Evolutionary conservation across 2,113 vertebrate genomes (phyloP).

Genomic region (Synodontis membranacea): DNA sequence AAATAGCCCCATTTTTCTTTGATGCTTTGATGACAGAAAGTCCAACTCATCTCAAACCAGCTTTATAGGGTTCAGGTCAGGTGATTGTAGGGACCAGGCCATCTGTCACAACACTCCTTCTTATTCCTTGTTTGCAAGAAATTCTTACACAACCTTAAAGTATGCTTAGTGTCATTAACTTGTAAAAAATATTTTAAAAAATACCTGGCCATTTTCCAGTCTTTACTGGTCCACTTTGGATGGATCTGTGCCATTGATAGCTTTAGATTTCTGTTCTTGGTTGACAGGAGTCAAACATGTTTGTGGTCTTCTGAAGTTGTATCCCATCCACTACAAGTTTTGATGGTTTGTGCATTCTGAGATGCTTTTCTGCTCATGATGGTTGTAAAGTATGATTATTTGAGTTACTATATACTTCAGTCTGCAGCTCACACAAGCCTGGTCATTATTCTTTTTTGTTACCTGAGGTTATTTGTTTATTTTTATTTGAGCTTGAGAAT

Average conservation of each 20-base stretch:
- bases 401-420: not conserved
- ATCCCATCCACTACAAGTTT: not conserved
- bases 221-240: not conserved
- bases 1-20: not conserved
- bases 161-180: not conserved
- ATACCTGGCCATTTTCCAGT: not conserved
- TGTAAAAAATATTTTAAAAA: not conserved
- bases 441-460: too few relatives aligned
- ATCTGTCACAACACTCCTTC: not conserved
- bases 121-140: not conserved
- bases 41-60: not conserved
- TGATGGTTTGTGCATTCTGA: not conserved
- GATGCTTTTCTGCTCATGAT: not conserved
- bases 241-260: not conserved
- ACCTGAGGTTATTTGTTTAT: too few relatives aligned
- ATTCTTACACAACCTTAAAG: not conserved
- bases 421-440: not conserved
- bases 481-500: too few relatives aligned
- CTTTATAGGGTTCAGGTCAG: not conserved
- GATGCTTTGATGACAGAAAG: not conserved
- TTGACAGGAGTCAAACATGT: not conserved
- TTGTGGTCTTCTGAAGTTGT: not conserved
- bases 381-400: not conserved
- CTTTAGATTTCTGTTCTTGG: too few relatives aligned
- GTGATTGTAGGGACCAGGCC: not conserved